Percentiles rank a stretch among this genome's conserved stretches.
phyloP scores from a whole-genome alignment of 2,797 vertebrate species.

The Arnoldichthys spilopterus region DNA sequence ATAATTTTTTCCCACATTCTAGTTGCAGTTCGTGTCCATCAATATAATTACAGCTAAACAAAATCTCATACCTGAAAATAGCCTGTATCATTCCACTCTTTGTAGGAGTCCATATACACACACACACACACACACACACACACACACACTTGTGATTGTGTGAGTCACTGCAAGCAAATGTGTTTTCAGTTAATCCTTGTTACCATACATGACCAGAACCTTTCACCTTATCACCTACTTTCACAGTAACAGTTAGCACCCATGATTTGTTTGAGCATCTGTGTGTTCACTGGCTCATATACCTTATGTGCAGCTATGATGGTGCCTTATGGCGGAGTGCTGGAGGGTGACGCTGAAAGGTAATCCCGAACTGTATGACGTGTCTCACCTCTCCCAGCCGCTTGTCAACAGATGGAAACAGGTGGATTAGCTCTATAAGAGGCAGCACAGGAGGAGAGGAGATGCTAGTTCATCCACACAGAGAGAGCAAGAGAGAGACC shows the following conservation, averaged over 20 bases:
- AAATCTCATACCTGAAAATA: too few species aligned
- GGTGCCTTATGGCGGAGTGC: constrained; percentile 59
- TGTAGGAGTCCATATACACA: too few species aligned
- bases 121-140: too few species aligned
- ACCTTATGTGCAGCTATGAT: constrained; percentile 51
- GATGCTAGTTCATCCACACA: constrained; percentile 23
- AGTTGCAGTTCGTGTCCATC: too few species aligned
- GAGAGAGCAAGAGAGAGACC: not conserved
- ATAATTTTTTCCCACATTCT: too few species aligned
- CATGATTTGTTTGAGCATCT: not conserved
- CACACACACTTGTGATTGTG: not conserved
- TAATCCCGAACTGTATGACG: constrained; percentile 71
- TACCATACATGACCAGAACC: constrained; percentile 7
- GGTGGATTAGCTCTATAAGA: constrained; percentile 81
- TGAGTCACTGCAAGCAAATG: not conserved
- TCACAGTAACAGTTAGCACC: constrained; percentile 9
- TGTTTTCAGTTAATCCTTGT: not conserved
- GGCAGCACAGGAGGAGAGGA: constrained; percentile 43
- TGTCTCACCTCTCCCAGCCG: constrained; percentile 59
- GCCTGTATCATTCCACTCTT: too few species aligned
- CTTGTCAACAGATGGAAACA: constrained; percentile 78
- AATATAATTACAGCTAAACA: too few species aligned
- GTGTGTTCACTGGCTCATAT: not conserved
- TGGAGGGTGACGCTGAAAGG: constrained; percentile 67
- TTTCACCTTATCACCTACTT: constrained; percentile 24